Evolutionary conservation across 2,888 invertebrate genomes (phyloP).

Genomic region (Litoditis marina): DNA sequence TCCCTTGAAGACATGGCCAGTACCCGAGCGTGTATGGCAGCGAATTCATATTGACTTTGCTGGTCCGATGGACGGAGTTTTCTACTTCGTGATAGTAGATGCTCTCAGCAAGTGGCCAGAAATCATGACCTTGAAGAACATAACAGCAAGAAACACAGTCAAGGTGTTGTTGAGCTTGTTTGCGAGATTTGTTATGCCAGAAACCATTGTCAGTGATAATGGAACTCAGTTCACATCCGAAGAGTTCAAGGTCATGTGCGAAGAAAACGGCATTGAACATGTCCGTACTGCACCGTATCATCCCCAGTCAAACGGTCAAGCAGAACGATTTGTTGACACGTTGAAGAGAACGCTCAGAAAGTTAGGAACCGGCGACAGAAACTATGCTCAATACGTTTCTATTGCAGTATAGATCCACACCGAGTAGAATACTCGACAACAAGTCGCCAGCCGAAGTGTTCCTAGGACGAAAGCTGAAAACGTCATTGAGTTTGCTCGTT

Average conservation of each 20-base stretch:
- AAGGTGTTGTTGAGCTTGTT: no score
- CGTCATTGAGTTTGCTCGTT: conserved; percentile 8
- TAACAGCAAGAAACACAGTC: no score
- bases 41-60: no score
- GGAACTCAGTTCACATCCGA: conserved; percentile 52
- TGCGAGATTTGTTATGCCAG: conserved; percentile 44
- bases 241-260: conserved; percentile 43
- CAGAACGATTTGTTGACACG: conserved; percentile 46
- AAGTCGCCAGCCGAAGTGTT: no score
- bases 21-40: no score
- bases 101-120: conserved; percentile 35
- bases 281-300: conserved; percentile 42
- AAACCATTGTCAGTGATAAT: conserved; percentile 57
- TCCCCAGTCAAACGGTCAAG: conserved; percentile 52
- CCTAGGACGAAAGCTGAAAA: conserved; percentile 18
- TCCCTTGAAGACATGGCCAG: no score
- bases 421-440: no score
- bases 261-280: conserved; percentile 36
- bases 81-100: no score
- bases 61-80: no score
- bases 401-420: conserved; percentile 11
- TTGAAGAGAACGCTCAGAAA: conserved; percentile 32
- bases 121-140: background rate
- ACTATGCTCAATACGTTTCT: conserved; percentile 17
- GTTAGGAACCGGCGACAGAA: background rate